Evolutionary conservation across 1,140 invertebrate genomes (phyloP).

Genomic region (Drosophila santomea): DNA sequence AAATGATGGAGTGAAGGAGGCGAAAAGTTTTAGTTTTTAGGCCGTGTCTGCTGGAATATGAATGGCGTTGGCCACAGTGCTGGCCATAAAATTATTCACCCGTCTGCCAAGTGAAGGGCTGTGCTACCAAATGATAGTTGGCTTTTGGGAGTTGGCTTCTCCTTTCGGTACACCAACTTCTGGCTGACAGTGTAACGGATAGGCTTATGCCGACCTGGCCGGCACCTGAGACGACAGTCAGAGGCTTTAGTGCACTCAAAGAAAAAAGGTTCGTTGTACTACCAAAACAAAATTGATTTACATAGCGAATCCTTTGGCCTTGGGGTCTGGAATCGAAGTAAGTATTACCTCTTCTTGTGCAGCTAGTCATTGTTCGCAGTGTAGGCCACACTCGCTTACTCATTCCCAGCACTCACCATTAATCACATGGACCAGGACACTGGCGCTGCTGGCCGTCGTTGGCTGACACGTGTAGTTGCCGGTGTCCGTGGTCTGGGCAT

Average conservation of each 20-base stretch:
- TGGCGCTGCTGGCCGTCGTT: slow-evolving; percentile 91
- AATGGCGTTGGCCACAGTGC: slow-evolving; percentile 19
- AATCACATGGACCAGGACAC: slow-evolving; percentile 94
- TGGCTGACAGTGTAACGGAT: slow-evolving; percentile 24
- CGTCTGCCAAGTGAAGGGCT: background rate
- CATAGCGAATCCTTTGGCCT: too few species aligned
- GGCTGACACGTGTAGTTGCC: slow-evolving; percentile 95
- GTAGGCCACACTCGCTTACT: slow-evolving; percentile 13
- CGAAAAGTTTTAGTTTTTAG: slow-evolving; percentile 45
- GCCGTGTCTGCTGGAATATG: slow-evolving; percentile 19
- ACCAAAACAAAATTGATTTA: too few species aligned
- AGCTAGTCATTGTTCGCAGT: background rate
- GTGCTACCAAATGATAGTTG: background rate
- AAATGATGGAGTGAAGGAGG: slow-evolving; percentile 17
- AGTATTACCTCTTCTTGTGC: too few species aligned
- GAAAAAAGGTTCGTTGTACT: background rate
- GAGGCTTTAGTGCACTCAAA: slow-evolving; percentile 3
- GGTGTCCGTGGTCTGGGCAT: slow-evolving; percentile 90
- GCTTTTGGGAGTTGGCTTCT: slow-evolving; percentile 16
- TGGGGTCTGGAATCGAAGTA: too few species aligned
- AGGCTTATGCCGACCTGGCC: slow-evolving; percentile 24
- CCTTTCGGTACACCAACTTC: background rate
- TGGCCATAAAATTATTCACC: slow-evolving; percentile 13
- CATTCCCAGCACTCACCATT: slow-evolving; percentile 88
- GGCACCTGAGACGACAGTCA: slow-evolving; percentile 29